These are phyloP conservation scores for Leucoraja ocellata DNA, from an alignment of 2,797 vertebrate species.

Conservation along the genomic window DNA sequence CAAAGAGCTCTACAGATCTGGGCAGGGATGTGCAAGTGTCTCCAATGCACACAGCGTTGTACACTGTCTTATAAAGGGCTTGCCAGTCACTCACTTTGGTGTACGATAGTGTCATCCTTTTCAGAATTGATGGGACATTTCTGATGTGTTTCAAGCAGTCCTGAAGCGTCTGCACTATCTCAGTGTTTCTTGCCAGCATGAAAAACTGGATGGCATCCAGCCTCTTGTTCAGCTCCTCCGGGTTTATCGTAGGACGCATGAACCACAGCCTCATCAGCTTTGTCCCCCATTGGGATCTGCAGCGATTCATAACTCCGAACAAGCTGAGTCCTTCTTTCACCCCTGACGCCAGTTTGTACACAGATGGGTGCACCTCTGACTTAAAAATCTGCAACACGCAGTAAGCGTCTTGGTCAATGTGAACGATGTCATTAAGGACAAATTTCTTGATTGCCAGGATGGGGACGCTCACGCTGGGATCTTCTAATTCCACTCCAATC, in stretches of 20 bases:
- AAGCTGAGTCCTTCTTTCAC: conserved; percentile 93
- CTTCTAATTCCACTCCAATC: conserved; percentile 85
- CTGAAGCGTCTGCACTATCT: conserved; percentile 71
- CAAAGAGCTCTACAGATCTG: conserved; percentile 75
- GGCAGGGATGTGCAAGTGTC: conserved; percentile 77
- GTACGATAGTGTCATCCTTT: conserved; percentile 79
- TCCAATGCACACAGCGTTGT: conserved; percentile 79
- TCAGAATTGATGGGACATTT: conserved; percentile 83
- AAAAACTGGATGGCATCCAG: conserved; percentile 90
- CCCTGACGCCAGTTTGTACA: conserved; percentile 84
- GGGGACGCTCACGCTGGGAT: conserved; percentile 70
- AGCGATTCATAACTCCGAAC: conserved; percentile 86
- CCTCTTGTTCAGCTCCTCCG: conserved; percentile 70
- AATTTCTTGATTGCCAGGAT: conserved; percentile 83
- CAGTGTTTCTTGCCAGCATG: conserved; percentile 72
- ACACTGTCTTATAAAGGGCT: conserved; percentile 82
- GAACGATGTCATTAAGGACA: conserved; percentile 62
- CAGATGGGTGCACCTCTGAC: conserved; percentile 85
- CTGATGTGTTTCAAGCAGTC: conserved; percentile 77
- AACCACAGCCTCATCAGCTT: conserved; percentile 87
- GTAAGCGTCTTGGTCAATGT: conserved; percentile 72
- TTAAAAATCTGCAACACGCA: conserved; percentile 94
- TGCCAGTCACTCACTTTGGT: conserved; percentile 89
- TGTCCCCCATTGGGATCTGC: conserved; percentile 81
- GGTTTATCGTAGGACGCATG: conserved; percentile 73